A percentile compares a stretch with the other conserved stretches of the same genome.
phyloP scores from a whole-genome alignment of 2,888 invertebrate genomes.

The Drosophila aldrichi region DNA sequence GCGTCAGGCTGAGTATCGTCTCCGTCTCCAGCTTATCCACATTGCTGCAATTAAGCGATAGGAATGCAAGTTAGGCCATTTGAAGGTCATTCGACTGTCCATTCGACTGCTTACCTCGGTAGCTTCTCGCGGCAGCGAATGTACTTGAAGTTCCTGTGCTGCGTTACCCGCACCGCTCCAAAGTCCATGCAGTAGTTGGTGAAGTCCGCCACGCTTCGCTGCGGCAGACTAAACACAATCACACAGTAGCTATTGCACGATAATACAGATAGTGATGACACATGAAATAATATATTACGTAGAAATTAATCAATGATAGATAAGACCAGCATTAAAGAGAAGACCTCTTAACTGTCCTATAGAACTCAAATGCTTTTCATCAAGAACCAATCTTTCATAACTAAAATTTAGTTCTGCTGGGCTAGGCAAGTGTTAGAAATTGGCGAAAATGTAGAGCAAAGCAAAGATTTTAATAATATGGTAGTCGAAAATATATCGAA shows the following conservation, averaged over 20 bases:
- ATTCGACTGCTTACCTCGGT: conserved; percentile 65
- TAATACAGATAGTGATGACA: neutral
- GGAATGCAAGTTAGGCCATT: neutral
- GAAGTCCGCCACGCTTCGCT: conserved; percentile 83
- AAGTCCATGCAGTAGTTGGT: conserved; percentile 85
- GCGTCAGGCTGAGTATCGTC: conserved; percentile 85
- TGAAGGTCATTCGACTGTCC: neutral
- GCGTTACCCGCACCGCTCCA: conserved; percentile 75
- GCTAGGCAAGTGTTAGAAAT: too few species aligned
- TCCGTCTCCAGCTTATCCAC: conserved; percentile 85
- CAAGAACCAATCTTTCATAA: too few species aligned
- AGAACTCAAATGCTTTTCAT: too few species aligned
- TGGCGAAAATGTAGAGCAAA: too few species aligned
- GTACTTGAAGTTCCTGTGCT: conserved; percentile 83
- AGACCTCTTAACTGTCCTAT: too few species aligned
- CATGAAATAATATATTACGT: neutral
- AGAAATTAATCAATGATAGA: neutral
- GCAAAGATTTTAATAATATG: too few species aligned
- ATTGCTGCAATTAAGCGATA: conserved; percentile 74
- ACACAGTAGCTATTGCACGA: conserved; percentile 82
- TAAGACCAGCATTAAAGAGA: neutral
- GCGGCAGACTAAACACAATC: conserved; percentile 84
- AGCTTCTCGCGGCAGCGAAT: conserved; percentile 82
- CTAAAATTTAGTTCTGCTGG: too few species aligned
- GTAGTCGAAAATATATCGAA: too few species aligned